phyloP scores from a whole-genome alignment of 1,140 invertebrate species.

The Calephelis nemesis region DNA sequence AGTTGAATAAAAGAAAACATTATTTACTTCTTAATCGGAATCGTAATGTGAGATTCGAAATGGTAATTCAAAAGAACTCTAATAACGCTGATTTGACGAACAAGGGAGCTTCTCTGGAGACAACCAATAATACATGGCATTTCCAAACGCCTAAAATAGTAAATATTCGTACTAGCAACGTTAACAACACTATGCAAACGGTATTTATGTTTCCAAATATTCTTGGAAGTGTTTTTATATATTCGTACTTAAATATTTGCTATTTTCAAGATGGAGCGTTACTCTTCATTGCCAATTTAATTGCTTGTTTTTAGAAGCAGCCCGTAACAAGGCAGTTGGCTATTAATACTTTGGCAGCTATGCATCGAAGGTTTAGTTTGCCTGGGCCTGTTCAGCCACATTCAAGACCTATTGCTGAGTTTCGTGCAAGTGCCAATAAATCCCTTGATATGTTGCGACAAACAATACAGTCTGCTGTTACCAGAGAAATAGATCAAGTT shows the following conservation, averaged over 20 bases:
- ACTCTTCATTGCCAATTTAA: background rate
- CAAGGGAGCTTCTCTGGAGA: slow-evolving; percentile 43
- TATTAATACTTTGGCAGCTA: slow-evolving; percentile 81
- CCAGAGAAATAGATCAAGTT: slow-evolving; percentile 88
- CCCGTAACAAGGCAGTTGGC: slow-evolving; percentile 82
- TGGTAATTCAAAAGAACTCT: slow-evolving; percentile 71
- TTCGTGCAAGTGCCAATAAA: slow-evolving; percentile 82
- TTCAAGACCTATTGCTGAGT: slow-evolving; percentile 76
- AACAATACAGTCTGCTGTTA: slow-evolving; percentile 87
- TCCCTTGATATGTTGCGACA: slow-evolving; percentile 86
- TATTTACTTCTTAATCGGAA: background rate
- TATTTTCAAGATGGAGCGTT: background rate
- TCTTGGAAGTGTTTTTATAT: background rate
- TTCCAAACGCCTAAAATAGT: slow-evolving; percentile 57
- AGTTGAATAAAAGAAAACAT: background rate
- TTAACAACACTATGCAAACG: slow-evolving; percentile 55
- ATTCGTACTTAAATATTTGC: slow-evolving; percentile 11
- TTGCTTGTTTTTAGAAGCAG: slow-evolving; percentile 74
- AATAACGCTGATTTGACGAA: slow-evolving; percentile 47
- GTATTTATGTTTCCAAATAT: slow-evolving; percentile 37
- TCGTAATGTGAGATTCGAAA: slow-evolving; percentile 43
- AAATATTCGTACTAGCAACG: slow-evolving; percentile 42
- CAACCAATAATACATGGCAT: slow-evolving; percentile 49
- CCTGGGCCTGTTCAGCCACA: slow-evolving; percentile 76
- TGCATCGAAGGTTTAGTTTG: slow-evolving; percentile 79